phyloP scores from a whole-genome alignment of 2,113 vertebrate species.

The Paramisgurnus dabryanus region DNA sequence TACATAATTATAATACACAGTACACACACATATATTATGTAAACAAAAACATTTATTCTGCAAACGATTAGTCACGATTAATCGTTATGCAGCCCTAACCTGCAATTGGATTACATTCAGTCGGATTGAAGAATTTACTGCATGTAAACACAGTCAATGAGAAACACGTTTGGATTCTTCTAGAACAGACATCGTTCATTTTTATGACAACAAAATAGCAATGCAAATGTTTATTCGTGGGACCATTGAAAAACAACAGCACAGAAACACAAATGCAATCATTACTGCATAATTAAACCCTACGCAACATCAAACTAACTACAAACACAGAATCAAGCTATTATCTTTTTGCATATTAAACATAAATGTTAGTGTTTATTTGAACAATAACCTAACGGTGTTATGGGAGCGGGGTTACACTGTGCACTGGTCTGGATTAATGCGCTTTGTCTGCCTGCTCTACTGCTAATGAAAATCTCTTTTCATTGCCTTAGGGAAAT shows the following conservation, averaged over 20 bases:
- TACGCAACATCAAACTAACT: slow-evolving; percentile 3
- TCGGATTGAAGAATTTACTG: too few species aligned
- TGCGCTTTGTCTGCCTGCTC: not conserved
- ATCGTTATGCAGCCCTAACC: too few species aligned
- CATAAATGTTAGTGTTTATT: not conserved
- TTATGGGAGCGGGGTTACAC: not conserved
- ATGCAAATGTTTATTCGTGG: too few species aligned
- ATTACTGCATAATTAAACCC: not conserved
- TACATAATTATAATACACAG: too few species aligned
- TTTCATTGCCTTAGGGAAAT: not conserved
- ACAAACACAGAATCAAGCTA: not conserved
- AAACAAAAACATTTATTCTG: too few species aligned
- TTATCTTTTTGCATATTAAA: not conserved
- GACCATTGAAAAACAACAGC: not conserved
- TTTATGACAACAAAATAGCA: not conserved
- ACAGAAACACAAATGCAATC: not conserved
- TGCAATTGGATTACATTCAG: too few species aligned
- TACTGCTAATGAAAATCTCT: not conserved
- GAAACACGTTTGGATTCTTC: too few species aligned
- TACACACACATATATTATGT: too few species aligned
- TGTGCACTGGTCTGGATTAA: slow-evolving; percentile 13
- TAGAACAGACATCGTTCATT: too few species aligned
- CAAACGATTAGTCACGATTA: too few species aligned
- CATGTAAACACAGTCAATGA: too few species aligned
- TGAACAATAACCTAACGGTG: not conserved